phyloP scores from a whole-genome alignment of 2,113 vertebrate genomes.

The Pipra filicauda region DNA sequence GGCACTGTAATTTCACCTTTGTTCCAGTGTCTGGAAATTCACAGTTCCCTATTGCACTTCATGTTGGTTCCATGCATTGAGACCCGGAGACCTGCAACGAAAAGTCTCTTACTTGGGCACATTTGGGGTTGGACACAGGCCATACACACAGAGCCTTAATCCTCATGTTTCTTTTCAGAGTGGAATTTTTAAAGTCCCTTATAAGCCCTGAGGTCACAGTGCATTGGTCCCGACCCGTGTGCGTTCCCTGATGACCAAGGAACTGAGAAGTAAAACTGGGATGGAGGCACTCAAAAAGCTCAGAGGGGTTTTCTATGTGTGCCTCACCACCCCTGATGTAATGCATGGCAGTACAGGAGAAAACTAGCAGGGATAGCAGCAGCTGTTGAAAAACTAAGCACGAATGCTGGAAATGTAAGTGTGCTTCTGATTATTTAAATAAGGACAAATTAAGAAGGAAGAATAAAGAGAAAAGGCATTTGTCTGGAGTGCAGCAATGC shows the following conservation, averaged over 20 bases:
- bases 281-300: not conserved
- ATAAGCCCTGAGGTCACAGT: not conserved
- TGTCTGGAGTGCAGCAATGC: not conserved
- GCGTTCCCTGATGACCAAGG: not conserved
- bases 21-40: not conserved
- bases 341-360: rapidly evolving
- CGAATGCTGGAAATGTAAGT: not conserved
- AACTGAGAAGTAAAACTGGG: not conserved
- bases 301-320: not conserved
- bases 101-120: not conserved
- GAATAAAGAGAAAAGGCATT: not conserved
- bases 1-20: not conserved
- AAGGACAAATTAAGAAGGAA: slow-evolving; percentile 8
- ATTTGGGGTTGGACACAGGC: not conserved
- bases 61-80: not conserved
- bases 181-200: not conserved
- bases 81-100: not conserved
- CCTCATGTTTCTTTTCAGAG: not conserved
- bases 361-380: not conserved
- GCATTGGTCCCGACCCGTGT: not conserved
- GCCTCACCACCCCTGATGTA: not conserved
- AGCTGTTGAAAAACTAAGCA: not conserved
- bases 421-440: slow-evolving; percentile 11
- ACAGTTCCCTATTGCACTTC: not conserved
- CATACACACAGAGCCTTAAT: not conserved